These are phyloP conservation scores for Phaonia tiefii DNA, from an alignment of 2,888 invertebrate species.

Conservation along the genomic window DNA sequence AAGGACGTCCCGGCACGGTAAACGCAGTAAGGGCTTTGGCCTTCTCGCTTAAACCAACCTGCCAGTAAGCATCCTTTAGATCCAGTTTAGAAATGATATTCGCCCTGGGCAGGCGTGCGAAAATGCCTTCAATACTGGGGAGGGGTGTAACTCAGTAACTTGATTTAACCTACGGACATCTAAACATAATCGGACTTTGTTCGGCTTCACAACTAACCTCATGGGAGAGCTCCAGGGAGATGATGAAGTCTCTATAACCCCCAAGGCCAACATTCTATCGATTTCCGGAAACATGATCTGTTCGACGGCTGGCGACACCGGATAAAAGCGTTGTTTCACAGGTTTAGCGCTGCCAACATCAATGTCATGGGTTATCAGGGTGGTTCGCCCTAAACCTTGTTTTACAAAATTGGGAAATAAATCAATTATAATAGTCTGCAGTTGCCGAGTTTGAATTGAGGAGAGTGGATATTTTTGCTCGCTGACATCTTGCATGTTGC, in stretches of 20 bases:
- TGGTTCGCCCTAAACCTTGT: constrained; percentile 10
- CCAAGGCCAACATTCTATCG: constrained; percentile 8
- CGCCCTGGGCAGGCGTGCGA: constrained; percentile 7
- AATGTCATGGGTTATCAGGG: constrained; percentile 2
- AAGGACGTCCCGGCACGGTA: constrained; percentile 39
- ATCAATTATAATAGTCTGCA: not conserved
- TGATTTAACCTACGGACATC: constrained; percentile 33
- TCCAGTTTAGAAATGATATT: constrained; percentile 13
- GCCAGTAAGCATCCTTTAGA: constrained; percentile 39
- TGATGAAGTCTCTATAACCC: constrained; percentile 23
- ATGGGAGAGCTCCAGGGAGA: constrained; percentile 18
- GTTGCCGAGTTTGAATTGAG: not conserved
- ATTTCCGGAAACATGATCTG: not conserved
- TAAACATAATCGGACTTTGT: constrained; percentile 22
- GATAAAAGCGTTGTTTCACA: constrained; percentile 36
- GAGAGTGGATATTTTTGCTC: not conserved
- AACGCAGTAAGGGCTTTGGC: constrained; percentile 48
- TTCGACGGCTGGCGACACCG: not conserved
- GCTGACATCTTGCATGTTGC: not conserved
- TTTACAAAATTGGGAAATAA: not conserved
- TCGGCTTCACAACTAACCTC: constrained; percentile 25
- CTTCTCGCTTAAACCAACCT: not conserved
- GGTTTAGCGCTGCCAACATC: constrained; percentile 16
- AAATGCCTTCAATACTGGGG: constrained; percentile 28
- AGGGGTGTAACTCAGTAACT: constrained; percentile 12